Conservation (phyloP, 2,888 invertebrate genomes). For the Phania funesta region DNA sequence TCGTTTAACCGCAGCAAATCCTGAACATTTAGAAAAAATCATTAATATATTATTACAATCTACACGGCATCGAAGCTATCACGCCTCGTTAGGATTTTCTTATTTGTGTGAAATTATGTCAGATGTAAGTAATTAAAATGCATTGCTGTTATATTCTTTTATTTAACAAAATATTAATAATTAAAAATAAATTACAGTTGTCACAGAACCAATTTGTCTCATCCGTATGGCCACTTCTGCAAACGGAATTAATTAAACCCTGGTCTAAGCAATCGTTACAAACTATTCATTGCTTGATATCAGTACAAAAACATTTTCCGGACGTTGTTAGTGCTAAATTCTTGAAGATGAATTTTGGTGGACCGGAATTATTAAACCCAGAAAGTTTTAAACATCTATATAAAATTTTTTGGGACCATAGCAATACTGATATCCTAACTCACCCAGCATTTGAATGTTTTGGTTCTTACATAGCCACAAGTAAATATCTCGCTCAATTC, state of each 20-base stretch:
- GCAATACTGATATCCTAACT: slow-evolving; percentile 78
- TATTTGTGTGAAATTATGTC: slow-evolving; percentile 84
- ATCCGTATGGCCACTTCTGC: slow-evolving; percentile 83
- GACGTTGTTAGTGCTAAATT: slow-evolving; percentile 81
- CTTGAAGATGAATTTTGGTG: slow-evolving; percentile 83
- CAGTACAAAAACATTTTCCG: slow-evolving; percentile 80
- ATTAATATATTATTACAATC: slow-evolving; percentile 77
- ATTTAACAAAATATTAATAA: not conserved
- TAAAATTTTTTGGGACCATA: slow-evolving; percentile 84
- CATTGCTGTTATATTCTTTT: not conserved
- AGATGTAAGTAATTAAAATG: slow-evolving; percentile 78
- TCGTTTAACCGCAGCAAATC: slow-evolving; percentile 81
- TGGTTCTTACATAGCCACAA: slow-evolving; percentile 82
- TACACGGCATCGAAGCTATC: slow-evolving; percentile 72
- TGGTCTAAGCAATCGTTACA: slow-evolving; percentile 85
- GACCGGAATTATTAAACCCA: slow-evolving; percentile 82
- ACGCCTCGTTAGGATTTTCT: slow-evolving; percentile 81
- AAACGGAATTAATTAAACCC: slow-evolving; percentile 83
- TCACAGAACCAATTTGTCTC: slow-evolving; percentile 82
- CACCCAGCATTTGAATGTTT: slow-evolving; percentile 86
- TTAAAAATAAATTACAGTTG: slow-evolving; percentile 77
- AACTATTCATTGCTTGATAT: slow-evolving; percentile 84
- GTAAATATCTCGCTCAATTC: slow-evolving; percentile 82
- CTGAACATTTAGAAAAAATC: slow-evolving; percentile 81
- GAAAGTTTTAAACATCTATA: slow-evolving; percentile 83